These are phyloP conservation scores for Stictonetta naevosa DNA, from an alignment of 2,113 vertebrate genomes.

Conservation along the genomic window DNA sequence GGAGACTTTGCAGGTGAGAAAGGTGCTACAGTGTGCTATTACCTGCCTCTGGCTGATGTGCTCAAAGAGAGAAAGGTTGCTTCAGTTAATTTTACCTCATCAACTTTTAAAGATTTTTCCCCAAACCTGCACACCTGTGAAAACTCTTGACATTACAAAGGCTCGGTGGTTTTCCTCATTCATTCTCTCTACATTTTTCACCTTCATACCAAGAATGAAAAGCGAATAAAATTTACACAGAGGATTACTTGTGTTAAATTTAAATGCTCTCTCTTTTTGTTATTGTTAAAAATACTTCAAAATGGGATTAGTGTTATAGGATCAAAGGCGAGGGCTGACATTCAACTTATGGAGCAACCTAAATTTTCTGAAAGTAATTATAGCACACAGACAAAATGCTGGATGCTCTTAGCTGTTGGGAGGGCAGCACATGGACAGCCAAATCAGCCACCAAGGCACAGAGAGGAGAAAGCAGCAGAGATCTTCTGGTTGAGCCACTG, in stretches of 20 bases:
- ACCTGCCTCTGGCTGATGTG: background rate
- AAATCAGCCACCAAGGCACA: too few species aligned
- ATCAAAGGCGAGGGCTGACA: background rate
- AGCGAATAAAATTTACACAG: background rate
- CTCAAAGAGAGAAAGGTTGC: background rate
- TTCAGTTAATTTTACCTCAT: background rate
- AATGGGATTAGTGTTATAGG: background rate
- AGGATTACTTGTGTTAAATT: background rate
- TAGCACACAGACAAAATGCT: background rate
- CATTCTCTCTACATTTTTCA: background rate
- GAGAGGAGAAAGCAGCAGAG: background rate
- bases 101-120: background rate
- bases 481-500: background rate
- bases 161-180: background rate
- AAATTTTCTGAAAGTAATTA: background rate
- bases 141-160: background rate
- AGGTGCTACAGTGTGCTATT: rapidly evolving
- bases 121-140: background rate
- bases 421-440: background rate
- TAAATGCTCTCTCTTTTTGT: background rate
- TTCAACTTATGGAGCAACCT: background rate
- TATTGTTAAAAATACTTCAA: background rate
- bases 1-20: background rate
- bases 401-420: background rate
- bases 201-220: background rate